Conservation (phyloP, 30 jellyfish, hydroid and myxozoan species). For the Aurelia aurita region DNA sequence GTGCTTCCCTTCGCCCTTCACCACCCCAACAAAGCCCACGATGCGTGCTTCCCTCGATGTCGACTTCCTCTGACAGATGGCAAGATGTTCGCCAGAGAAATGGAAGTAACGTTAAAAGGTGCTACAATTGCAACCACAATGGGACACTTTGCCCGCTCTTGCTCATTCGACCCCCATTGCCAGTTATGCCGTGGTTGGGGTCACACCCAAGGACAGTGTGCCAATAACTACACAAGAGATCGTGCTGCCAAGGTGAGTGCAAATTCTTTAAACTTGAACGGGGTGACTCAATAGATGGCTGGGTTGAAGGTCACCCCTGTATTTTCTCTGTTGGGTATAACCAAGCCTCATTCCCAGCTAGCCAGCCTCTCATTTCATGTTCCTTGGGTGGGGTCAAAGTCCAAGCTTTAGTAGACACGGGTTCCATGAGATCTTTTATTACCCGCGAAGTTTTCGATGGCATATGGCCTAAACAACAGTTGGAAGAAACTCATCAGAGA, state of each 20-base stretch:
- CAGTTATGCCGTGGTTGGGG: slow-evolving; percentile 52
- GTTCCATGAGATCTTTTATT: slow-evolving; percentile 65
- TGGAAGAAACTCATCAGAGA: neutral
- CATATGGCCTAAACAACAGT: neutral
- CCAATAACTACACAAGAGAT: neutral
- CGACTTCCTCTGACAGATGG: neutral
- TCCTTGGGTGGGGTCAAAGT: slow-evolving; percentile 21
- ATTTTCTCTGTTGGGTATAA: slow-evolving; percentile 29
- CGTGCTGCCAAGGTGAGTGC: neutral
- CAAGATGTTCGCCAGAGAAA: neutral
- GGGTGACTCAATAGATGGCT: slow-evolving; percentile 56
- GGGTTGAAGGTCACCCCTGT: slow-evolving; percentile 66
- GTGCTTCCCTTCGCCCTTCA: neutral
- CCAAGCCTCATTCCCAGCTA: neutral
- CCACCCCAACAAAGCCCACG: neutral
- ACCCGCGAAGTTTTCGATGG: slow-evolving; percentile 3
- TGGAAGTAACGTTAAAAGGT: too few relatives aligned
- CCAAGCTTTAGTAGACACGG: slow-evolving; percentile 56
- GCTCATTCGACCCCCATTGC: slow-evolving; percentile 36
- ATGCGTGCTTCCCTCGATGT: neutral
- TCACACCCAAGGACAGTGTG: slow-evolving; percentile 13
- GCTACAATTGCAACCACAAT: slow-evolving; percentile 51
- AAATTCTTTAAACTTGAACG: slow-evolving; percentile 50
- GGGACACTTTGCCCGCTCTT: slow-evolving; percentile 23
- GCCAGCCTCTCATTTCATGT: slow-evolving; percentile 47